Percentiles rank a stretch among this genome's conserved stretches.
These are phyloP conservation scores for Osmoderma eremita DNA, from an alignment of 2,888 invertebrate genomes.

Conservation along the genomic window DNA sequence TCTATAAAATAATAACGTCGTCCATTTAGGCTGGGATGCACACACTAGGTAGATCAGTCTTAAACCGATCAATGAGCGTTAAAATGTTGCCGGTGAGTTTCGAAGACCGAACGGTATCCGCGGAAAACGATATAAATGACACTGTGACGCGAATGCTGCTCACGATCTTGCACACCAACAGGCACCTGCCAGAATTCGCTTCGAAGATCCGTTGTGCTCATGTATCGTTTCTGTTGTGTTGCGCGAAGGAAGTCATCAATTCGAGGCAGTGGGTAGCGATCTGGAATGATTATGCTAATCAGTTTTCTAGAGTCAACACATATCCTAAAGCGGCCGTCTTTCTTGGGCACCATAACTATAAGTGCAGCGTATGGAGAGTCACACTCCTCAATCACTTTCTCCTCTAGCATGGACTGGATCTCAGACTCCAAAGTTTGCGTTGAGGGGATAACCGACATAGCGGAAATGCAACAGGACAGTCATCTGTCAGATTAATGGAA, in stretches of 20 bases:
- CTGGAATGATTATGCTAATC: slow-evolving; percentile 47
- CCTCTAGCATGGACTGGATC: slow-evolving; percentile 10
- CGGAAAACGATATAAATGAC: slow-evolving; percentile 47
- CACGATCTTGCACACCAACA: slow-evolving; percentile 42
- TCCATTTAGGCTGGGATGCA: slow-evolving; percentile 51
- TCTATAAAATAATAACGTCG: slow-evolving; percentile 51
- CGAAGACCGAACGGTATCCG: slow-evolving; percentile 48
- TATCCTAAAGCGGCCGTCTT: slow-evolving; percentile 42
- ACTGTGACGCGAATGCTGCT: slow-evolving; percentile 44
- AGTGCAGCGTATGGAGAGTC: slow-evolving; percentile 39
- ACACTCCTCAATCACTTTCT: slow-evolving; percentile 35
- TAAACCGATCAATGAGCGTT: slow-evolving; percentile 49
- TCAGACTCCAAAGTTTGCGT: background rate
- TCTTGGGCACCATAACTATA: slow-evolving; percentile 45
- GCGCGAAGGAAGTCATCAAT: slow-evolving; percentile 48
- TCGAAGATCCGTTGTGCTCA: slow-evolving; percentile 45
- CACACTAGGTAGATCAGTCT: slow-evolving; percentile 44
- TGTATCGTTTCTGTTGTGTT: slow-evolving; percentile 29
- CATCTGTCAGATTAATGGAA: slow-evolving; percentile 23
- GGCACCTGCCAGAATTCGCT: slow-evolving; percentile 43
- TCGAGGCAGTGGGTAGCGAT: slow-evolving; percentile 47
- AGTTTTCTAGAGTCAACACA: slow-evolving; percentile 47
- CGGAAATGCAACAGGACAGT: slow-evolving; percentile 14
- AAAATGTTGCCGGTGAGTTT: slow-evolving; percentile 51
- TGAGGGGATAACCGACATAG: slow-evolving; percentile 18